Evolutionary conservation across 2,797 vertebrate genomes (phyloP), one percentile per base, ranked within the genome.

Genomic region (Neoniphon sammara): DNA sequence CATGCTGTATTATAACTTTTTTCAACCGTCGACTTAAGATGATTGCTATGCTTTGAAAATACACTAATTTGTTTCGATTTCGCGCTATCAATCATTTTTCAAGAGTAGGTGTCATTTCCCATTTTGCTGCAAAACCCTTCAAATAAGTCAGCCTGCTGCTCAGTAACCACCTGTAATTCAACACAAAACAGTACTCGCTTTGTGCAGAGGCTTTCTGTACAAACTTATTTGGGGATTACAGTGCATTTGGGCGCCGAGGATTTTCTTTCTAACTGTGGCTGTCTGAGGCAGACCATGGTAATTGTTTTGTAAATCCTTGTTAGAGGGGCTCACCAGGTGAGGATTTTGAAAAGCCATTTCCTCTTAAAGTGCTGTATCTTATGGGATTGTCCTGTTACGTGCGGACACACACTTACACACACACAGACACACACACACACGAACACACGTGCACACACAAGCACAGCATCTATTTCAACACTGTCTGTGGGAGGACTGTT

Each of bases 231-330:
- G 44, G 72, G 85, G 78, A 87, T 85, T 84, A 83, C 20, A 44
- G 70, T 85, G 73, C 69, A 42, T 72, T 62, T 78, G 53, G 66
- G 75, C 78, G 76, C 73, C 1, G 34, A 60, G 53, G 62, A 66
- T 86, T 83, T 82, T 44, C 31, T 70, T 17, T 50, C 36, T 6
- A 4, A 12, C 62, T 64, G 53, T 57, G 27, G 60, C 70, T 18
- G 42, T 30, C 60, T 25, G 20, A 46, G 20, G 61, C 27, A 54
- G 76, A 50, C 30, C 72, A 17, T 63, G 66, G 52, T 86, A 75
- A 78, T 70, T 77, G 62, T 82, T 80, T 34, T 87, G 46, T 77
- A 84, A 84, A 75, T 81, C 81, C 67, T 53, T 77, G 66, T 83
- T 70, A 58, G 34, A 79, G 11, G 20, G 15, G 70, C 53, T 85